phyloP scores from a whole-genome alignment of 1,140 invertebrate species.

The Mizuhopecten yessoensis region DNA sequence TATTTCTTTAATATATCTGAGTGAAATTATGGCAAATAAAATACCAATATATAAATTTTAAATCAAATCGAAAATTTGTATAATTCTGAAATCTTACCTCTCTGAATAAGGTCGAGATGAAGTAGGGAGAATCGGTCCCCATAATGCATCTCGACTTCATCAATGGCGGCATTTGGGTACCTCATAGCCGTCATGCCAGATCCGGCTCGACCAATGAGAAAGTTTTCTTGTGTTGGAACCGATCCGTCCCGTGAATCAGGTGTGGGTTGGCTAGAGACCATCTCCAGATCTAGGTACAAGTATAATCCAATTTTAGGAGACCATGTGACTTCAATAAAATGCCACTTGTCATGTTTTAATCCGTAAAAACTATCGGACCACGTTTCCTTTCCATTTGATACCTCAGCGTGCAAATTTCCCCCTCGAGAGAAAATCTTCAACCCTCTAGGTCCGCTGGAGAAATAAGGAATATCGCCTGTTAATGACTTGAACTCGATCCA shows the following conservation, averaged over 20 bases:
- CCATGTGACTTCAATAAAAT: constrained; percentile 82
- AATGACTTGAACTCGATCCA: constrained; percentile 76
- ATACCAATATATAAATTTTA: too few species aligned
- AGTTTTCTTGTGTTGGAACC: constrained; percentile 58
- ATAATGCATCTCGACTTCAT: constrained; percentile 79
- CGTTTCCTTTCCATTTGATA: constrained; percentile 64
- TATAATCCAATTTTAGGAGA: constrained; percentile 67
- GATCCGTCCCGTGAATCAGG: constrained; percentile 12
- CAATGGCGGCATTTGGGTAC: constrained; percentile 72
- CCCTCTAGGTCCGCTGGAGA: constrained; percentile 66
- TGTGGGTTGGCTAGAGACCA: constrained; percentile 60
- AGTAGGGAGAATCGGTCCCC: constrained; percentile 74
- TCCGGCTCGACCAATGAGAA: constrained; percentile 77
- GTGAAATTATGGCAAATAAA: background rate
- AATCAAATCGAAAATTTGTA: too few species aligned
- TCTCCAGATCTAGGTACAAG: constrained; percentile 75
- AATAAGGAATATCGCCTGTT: constrained; percentile 64
- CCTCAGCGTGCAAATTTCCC: constrained; percentile 70
- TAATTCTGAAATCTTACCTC: constrained; percentile 70
- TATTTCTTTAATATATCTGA: too few species aligned
- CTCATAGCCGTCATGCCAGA: constrained; percentile 59
- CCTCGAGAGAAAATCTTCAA: constrained; percentile 72
- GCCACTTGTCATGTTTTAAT: constrained; percentile 73
- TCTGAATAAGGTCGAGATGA: constrained; percentile 75
- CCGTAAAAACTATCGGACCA: constrained; percentile 66